Conservation (phyloP, 2,113 vertebrate genomes). For the Penelope pileata region DNA sequence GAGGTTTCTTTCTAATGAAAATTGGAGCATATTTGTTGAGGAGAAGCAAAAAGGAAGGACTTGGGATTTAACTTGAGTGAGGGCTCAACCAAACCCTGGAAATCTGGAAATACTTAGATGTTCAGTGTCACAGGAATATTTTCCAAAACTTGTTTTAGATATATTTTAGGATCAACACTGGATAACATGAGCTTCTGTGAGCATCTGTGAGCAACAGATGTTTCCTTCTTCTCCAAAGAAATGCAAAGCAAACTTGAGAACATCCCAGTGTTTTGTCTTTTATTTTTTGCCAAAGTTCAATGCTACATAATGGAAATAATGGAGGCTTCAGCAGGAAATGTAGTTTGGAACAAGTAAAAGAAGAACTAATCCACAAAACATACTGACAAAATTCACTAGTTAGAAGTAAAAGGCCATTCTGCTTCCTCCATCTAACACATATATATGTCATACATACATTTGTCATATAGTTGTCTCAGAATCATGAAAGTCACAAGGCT, state of each 20-base stretch:
- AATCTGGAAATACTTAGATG: not conserved
- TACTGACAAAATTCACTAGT: not conserved
- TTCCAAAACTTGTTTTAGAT: not conserved
- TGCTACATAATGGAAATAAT: not conserved
- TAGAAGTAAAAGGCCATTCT: not conserved
- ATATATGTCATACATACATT: too few species aligned
- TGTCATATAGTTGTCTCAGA: not conserved
- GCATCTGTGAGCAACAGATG: too few species aligned
- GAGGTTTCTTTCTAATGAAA: not conserved
- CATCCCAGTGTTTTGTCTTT: rapidly evolving
- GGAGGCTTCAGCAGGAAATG: not conserved
- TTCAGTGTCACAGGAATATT: not conserved
- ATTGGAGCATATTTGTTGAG: not conserved
- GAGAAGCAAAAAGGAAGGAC: not conserved
- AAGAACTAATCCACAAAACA: not conserved
- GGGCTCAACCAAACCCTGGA: not conserved
- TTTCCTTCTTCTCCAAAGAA: not conserved
- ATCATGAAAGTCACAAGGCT: not conserved
- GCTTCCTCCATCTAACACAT: not conserved
- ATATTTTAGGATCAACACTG: not conserved
- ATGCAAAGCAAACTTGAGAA: not conserved
- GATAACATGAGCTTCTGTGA: rapidly evolving
- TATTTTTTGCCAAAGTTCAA: not conserved
- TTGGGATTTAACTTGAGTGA: not conserved
- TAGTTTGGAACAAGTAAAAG: not conserved